Conservation (phyloP, 1,140 invertebrate species). For the Drosophila nigromelanica region DNA sequence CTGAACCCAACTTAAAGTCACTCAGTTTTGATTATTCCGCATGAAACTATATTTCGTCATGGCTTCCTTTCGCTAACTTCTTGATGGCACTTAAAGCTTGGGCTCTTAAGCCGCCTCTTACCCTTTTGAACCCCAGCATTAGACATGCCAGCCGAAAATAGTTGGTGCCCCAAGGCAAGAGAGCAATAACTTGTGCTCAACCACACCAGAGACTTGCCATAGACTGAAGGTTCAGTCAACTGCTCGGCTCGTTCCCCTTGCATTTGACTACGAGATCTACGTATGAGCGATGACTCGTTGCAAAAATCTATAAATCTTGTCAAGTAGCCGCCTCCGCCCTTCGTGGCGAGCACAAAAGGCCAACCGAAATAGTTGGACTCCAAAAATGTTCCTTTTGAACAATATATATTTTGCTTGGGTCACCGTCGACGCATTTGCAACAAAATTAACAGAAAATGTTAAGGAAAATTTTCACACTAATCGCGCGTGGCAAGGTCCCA, state of each 20-base stretch:
- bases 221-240: slow-evolving; percentile 52
- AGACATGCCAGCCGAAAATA: slow-evolving; percentile 48
- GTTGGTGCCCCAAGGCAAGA: slow-evolving; percentile 31
- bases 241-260: slow-evolving; percentile 32
- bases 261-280: slow-evolving; percentile 20
- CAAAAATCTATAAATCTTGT: slow-evolving; percentile 74
- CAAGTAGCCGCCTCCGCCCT: slow-evolving; percentile 30
- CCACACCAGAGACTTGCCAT: slow-evolving; percentile 22
- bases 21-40: slow-evolving; percentile 24
- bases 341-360: neutral
- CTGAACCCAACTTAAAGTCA: slow-evolving; percentile 21
- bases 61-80: slow-evolving; percentile 35
- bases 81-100: slow-evolving; percentile 43
- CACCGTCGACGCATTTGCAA: slow-evolving; percentile 28
- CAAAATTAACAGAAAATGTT: slow-evolving; percentile 66
- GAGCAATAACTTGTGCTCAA: slow-evolving; percentile 28
- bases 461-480: slow-evolving; percentile 60
- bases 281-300: slow-evolving; percentile 65
- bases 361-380: slow-evolving; percentile 4
- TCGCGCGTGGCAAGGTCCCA: slow-evolving; percentile 37
- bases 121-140: slow-evolving; percentile 44
- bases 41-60: slow-evolving; percentile 41
- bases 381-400: neutral
- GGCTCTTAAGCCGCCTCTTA: slow-evolving; percentile 39
- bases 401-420: slow-evolving; percentile 14